Conservation (phyloP, 1,140 invertebrate genomes). For the Eufriesea mexicana region DNA sequence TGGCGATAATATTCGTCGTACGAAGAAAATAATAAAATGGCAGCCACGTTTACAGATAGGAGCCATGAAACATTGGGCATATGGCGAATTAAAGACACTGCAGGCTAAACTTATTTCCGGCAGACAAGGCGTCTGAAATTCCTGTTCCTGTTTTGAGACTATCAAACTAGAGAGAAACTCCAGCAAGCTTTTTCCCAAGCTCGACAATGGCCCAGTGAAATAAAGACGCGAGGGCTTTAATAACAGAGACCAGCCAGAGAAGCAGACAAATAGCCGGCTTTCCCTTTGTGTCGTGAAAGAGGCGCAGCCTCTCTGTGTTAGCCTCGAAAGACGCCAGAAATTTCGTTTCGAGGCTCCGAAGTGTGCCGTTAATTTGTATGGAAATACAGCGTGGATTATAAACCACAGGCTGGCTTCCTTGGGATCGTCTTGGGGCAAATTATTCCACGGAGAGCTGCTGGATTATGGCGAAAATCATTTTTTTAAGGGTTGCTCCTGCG, state of each 20-base stretch:
- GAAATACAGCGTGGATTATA: conserved; percentile 59
- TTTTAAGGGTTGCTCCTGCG: background rate
- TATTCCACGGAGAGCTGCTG: background rate
- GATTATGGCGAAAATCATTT: conserved; percentile 8
- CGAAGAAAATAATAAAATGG: background rate
- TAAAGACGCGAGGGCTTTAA: conserved; percentile 26
- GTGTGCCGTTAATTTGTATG: conserved; percentile 57
- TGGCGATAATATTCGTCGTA: too few species aligned
- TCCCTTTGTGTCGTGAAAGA: conserved; percentile 31
- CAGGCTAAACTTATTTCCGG: background rate
- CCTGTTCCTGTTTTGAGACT: background rate
- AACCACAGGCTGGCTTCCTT: conserved; percentile 23
- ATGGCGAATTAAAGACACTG: background rate
- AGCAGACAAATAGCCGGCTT: conserved; percentile 15
- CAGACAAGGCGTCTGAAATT: background rate
- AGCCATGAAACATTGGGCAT: background rate
- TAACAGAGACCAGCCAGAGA: conserved; percentile 5
- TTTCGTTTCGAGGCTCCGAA: conserved; percentile 33
- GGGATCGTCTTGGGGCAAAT: conserved; percentile 17
- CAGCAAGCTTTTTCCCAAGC: conserved; percentile 10
- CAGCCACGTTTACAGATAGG: background rate
- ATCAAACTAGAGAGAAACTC: conserved; percentile 20
- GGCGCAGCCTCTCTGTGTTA: background rate
- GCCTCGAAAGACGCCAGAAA: conserved; percentile 27
- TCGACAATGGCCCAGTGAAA: conserved; percentile 12